Conservation (phyloP, 2,113 vertebrate species). For the Elephas maximus region DNA sequence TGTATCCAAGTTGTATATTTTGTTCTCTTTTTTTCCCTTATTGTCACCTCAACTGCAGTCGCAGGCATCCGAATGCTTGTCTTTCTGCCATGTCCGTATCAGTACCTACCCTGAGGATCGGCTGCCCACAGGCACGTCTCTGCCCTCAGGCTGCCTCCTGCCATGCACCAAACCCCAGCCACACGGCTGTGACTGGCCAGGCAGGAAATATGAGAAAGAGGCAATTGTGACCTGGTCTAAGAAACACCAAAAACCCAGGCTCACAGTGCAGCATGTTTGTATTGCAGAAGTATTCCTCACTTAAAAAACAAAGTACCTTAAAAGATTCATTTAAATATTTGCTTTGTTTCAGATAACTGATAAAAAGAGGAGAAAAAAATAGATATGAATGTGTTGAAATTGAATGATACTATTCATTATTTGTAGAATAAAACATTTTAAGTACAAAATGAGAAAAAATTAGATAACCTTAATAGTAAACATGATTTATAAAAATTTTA, state of each 20-base stretch:
- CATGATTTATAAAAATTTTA: conserved; percentile 15
- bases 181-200: accelerated
- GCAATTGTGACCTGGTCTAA: neutral
- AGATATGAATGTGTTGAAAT: conserved; percentile 6
- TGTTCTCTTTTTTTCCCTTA: neutral
- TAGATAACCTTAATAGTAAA: neutral
- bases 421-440: neutral
- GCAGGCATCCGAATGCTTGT: neutral
- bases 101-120: neutral
- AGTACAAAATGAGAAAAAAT: conserved; percentile 20
- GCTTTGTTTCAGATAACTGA: conserved; percentile 13
- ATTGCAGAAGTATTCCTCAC: neutral
- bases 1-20: neutral
- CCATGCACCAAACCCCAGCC: neutral
- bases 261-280: neutral
- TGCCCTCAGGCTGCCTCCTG: neutral
- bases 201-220: neutral
- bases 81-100: neutral
- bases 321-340: conserved; percentile 4
- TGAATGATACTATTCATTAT: neutral
- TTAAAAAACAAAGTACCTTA: neutral
- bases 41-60: accelerated
- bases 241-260: neutral
- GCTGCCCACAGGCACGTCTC: accelerated
- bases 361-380: neutral